Conservation (phyloP, 2,113 vertebrate genomes). For the Alaudala cheleensis region DNA sequence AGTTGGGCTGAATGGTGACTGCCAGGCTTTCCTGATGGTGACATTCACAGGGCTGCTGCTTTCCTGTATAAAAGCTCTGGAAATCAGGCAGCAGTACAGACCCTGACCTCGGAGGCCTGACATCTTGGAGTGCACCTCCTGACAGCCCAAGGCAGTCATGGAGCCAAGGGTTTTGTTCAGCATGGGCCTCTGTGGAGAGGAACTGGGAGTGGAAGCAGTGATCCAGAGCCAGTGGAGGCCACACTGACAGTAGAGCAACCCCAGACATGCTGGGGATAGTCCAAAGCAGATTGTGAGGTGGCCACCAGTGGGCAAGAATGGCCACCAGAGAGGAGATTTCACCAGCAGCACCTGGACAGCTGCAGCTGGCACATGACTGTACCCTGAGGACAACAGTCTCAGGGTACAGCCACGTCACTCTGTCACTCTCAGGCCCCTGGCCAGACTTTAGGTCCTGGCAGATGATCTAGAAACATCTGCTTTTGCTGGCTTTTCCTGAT, state of each 20-base stretch:
- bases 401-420: not conserved
- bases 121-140: not conserved
- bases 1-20: not conserved
- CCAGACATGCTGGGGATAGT: fast-evolving
- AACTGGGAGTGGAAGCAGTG: not conserved
- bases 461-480: not conserved
- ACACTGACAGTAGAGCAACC: not conserved
- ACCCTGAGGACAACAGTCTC: not conserved
- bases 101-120: not conserved
- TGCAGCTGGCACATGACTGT: not conserved
- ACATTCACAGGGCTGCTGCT: not conserved
- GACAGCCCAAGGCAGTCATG: not conserved
- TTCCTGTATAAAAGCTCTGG: not conserved
- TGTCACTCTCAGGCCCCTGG: not conserved
- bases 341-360: not conserved
- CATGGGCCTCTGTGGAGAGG: not conserved
- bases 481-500: not conserved
- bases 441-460: not conserved
- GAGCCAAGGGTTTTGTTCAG: not conserved
- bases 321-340: not conserved
- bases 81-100: not conserved
- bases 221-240: not conserved
- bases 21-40: not conserved
- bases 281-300: not conserved
- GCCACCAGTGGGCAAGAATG: not conserved